Evolutionary conservation across 2,113 vertebrate genomes (phyloP).

Genomic region (Silurus glanis): DNA sequence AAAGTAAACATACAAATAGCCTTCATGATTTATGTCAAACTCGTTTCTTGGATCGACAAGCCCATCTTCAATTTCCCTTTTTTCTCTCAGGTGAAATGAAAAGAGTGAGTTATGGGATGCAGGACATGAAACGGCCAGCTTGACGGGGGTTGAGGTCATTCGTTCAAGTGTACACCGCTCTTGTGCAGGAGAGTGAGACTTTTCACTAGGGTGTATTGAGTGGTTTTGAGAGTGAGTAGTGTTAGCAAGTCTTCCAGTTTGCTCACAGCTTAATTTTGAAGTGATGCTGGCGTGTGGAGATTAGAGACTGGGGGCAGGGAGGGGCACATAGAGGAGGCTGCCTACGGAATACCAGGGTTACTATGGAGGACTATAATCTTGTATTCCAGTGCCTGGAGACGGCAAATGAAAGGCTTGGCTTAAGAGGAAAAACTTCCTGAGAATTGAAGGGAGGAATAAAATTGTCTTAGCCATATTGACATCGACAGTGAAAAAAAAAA

Average conservation of each 20-base stretch:
- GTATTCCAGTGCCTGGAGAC: conserved; percentile 58
- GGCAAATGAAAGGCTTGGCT: conserved; percentile 64
- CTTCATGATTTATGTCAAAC: conserved; percentile 51
- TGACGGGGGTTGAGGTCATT: conserved; percentile 1
- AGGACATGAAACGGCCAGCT: conserved; percentile 38
- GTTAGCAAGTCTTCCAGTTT: conserved; percentile 59
- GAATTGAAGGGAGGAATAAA: conserved; percentile 56
- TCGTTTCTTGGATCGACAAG: conserved; percentile 41
- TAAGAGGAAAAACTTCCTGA: conserved; percentile 56
- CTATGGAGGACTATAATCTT: conserved; percentile 60
- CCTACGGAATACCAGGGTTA: conserved; percentile 61
- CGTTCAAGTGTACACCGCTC: conserved; percentile 51
- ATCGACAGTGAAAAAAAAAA: conserved; percentile 20
- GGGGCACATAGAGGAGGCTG: conserved; percentile 49
- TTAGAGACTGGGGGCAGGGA: conserved; percentile 60
- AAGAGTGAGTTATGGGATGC: neutral
- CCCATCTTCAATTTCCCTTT: conserved; percentile 31
- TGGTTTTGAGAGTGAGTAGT: conserved; percentile 56
- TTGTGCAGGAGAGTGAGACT: conserved; percentile 28
- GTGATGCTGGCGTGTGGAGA: conserved; percentile 66
- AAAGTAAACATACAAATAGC: conserved; percentile 42
- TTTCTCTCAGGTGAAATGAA: conserved; percentile 26
- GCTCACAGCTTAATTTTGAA: conserved; percentile 68
- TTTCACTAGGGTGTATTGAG: conserved; percentile 60
- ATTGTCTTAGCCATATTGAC: conserved; percentile 52